phyloP scores from a whole-genome alignment of 2,113 vertebrate species.

The Uropsilus gracilis region DNA sequence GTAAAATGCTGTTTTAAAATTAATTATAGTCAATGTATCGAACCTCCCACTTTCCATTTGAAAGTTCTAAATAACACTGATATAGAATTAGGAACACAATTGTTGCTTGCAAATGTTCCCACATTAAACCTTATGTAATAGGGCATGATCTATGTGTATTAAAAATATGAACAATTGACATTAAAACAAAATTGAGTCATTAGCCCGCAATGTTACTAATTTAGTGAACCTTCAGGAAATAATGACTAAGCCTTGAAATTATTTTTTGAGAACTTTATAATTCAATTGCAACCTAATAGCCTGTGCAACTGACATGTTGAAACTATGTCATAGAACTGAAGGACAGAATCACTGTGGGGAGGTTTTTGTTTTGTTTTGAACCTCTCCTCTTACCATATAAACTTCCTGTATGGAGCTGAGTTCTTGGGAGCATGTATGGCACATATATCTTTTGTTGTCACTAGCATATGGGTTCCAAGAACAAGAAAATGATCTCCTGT shows the following conservation, averaged over 20 bases:
- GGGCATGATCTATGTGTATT: conserved; percentile 3
- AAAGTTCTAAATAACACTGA: conserved; percentile 36
- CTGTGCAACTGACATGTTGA: neutral
- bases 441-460: neutral
- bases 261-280: conserved; percentile 44
- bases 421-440: neutral
- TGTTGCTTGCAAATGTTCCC: neutral
- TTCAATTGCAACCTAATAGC: conserved; percentile 17
- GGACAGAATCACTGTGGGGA: neutral
- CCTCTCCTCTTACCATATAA: neutral
- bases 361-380: no score
- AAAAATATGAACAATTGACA: conserved; percentile 40
- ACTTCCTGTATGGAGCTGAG: neutral
- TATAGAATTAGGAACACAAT: conserved; percentile 33
- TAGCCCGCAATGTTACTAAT: conserved; percentile 53
- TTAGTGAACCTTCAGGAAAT: conserved; percentile 60
- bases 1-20: conserved; percentile 56
- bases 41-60: conserved; percentile 55
- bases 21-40: conserved; percentile 62
- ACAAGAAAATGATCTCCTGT: neutral
- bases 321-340: neutral
- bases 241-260: conserved; percentile 54
- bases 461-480: neutral
- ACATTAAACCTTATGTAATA: conserved; percentile 30
- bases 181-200: conserved; percentile 60